Evolutionary conservation across 2,797 vertebrate species (phyloP), one percentile per base, ranked within the genome.

Genomic region (Spinus pinus): DNA sequence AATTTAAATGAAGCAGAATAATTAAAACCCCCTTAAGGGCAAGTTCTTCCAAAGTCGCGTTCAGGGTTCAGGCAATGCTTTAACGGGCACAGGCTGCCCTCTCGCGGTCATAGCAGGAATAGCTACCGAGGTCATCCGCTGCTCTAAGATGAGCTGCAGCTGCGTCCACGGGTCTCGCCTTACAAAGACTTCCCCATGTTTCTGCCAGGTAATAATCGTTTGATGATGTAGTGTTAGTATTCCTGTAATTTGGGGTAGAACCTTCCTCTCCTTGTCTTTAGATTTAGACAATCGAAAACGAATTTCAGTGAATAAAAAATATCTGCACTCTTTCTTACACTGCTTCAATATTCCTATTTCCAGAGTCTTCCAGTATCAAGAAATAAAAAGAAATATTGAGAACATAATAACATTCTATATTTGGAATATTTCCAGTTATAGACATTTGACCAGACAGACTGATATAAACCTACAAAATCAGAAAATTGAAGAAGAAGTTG

Each of bases 61-160:
- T 62, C 23, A 17, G 41, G 44, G 10, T 12, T 27, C 17, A 2
- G 11, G 60, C 58, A 18, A 21, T 44, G 44, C 27, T 95, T 93
- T 62, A 7, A 1, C 23, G 20, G 86, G 79, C 42, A 54, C 92
- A 95, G 56, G 74, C 53, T 46, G 94, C 96, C 97, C 97, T 96
- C 98, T 97, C 21, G 78, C 22, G 97, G 96, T 35, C 64, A 5
- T 0, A 44, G 47, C 41, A 33, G 82, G 67, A 78, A 81, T 47
- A 86, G 50, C 37, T 8, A 15, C 57, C 33, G 53, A 42, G 8
- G 10, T 3, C 25, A 7, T 14, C 28, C 15, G 3, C 70, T 12
- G 4, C 74, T 30, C 4, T 0, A 3, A 12, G 10, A 4, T 7
- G 39, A 44, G 60, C 25, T 1, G 49, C 37, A 82, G 39, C 20